Conservation (phyloP, 1,140 invertebrate genomes). For the Homarus americanus region DNA sequence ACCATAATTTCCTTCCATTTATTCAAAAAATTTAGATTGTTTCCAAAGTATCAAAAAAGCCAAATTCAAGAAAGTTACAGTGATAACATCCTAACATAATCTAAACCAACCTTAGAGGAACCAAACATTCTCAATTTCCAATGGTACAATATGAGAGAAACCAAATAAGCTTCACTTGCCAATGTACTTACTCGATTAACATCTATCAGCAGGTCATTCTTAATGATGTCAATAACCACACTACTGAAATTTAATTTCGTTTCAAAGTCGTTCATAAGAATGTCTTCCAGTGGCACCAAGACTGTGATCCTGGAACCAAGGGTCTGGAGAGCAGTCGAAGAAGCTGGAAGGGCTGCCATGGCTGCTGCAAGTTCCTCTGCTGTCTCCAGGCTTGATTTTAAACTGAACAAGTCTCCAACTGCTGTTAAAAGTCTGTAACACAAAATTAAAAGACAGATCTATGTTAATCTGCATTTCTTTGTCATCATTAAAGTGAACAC, state of each 20-base stretch:
- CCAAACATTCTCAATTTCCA: no score
- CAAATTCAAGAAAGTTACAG: no score
- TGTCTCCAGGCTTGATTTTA: not conserved
- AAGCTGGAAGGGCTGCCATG: not conserved
- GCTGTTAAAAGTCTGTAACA: slow-evolving; percentile 34
- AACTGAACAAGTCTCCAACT: slow-evolving; percentile 12
- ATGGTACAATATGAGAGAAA: no score
- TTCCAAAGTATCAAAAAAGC: no score
- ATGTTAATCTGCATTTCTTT: no score
- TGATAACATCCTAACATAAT: no score
- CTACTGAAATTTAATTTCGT: not conserved
- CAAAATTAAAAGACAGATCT: not conserved
- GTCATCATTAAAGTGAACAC: no score
- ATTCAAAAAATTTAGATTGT: no score
- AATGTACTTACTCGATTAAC: slow-evolving; percentile 50
- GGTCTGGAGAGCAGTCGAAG: not conserved
- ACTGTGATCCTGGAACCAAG: slow-evolving; percentile 46
- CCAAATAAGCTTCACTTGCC: no score
- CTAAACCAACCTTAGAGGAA: no score
- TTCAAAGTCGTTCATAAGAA: slow-evolving; percentile 23
- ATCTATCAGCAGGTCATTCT: slow-evolving; percentile 34
- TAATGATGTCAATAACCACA: not conserved
- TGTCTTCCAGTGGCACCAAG: not conserved
- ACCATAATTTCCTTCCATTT: no score
- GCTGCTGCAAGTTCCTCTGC: not conserved